phyloP scores from a whole-genome alignment of 2,797 vertebrate genomes.

The Glyptemys insculpta region DNA sequence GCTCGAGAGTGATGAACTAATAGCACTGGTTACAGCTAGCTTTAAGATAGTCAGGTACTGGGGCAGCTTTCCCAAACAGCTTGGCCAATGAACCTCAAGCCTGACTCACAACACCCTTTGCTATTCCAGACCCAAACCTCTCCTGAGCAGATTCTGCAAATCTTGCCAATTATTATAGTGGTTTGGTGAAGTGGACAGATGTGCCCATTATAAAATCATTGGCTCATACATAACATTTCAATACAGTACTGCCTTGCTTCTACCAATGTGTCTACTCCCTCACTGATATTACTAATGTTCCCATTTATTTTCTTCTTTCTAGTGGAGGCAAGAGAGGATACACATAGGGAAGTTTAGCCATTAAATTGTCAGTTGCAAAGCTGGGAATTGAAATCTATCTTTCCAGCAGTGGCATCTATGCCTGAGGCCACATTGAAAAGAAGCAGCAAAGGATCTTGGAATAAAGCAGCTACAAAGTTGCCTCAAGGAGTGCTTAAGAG shows the following conservation, averaged over 20 bases:
- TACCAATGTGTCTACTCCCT: slow-evolving; percentile 39
- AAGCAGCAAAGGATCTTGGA: background rate
- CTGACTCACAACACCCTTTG: slow-evolving; percentile 34
- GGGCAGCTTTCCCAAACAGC: background rate
- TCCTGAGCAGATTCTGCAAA: slow-evolving; percentile 12
- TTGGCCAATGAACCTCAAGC: background rate
- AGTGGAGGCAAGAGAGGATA: background rate
- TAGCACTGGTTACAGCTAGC: background rate
- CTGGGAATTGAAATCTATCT: slow-evolving; percentile 40
- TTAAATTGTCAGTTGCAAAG: slow-evolving; percentile 51
- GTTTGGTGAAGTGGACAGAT: slow-evolving; percentile 56
- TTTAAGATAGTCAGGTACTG: background rate
- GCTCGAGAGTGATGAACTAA: background rate
- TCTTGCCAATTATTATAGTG: slow-evolving; percentile 8
- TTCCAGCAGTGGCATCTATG: slow-evolving; percentile 38
- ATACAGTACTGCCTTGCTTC: slow-evolving; percentile 21
- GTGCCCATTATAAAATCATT: slow-evolving; percentile 58
- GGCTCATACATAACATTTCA: slow-evolving; percentile 1
- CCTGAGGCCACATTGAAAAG: slow-evolving; percentile 10
- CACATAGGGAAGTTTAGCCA: background rate
- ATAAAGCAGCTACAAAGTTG: slow-evolving; percentile 31
- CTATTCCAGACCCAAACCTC: slow-evolving; percentile 40
- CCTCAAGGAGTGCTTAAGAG: slow-evolving; percentile 55
- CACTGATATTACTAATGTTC: slow-evolving; percentile 45
- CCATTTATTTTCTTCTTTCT: slow-evolving; percentile 61